A percentile compares a stretch with the other conserved stretches of the same genome.
These are phyloP conservation scores for Pachyseris speciosa DNA, from an alignment of 64 coral and sea anemone species.

Conservation along the genomic window DNA sequence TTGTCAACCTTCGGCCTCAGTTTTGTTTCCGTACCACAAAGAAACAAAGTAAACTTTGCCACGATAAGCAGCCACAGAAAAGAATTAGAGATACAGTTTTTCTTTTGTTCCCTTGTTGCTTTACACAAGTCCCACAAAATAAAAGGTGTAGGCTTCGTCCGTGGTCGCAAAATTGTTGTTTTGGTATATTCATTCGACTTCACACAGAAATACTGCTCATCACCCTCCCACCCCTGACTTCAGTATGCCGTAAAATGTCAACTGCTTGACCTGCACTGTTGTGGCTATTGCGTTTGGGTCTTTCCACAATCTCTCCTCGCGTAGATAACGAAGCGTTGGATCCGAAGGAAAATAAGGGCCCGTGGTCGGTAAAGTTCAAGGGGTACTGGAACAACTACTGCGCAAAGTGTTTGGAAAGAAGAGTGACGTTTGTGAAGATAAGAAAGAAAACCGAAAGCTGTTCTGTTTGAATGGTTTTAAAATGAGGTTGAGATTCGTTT, in stretches of 20 bases:
- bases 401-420: constrained; percentile 24
- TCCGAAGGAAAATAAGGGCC: constrained; percentile 30
- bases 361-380: constrained; percentile 43
- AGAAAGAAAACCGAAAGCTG: constrained; percentile 49
- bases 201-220: constrained; percentile 90
- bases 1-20: too few species aligned
- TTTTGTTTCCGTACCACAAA: too few species aligned
- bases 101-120: too few species aligned
- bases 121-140: too few species aligned
- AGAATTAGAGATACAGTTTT: too few species aligned
- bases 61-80: too few species aligned
- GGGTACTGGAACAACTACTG: constrained; percentile 29
- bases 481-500: neutral
- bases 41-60: too few species aligned
- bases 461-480: too few species aligned
- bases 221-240: constrained; percentile 95
- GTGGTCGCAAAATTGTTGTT: too few species aligned
- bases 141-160: too few species aligned
- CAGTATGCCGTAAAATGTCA: constrained; percentile 99
- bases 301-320: constrained; percentile 82
- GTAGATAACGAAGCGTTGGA: constrained; percentile 76
- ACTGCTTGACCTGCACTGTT: constrained; percentile 92
- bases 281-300: constrained; percentile 98
- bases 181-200: constrained; percentile 76
- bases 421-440: constrained; percentile 39